Percentiles rank a stretch among this genome's conserved stretches.
These are phyloP conservation scores for Nesoenas mayeri DNA, from an alignment of 2,113 vertebrate genomes.

Conservation along the genomic window DNA sequence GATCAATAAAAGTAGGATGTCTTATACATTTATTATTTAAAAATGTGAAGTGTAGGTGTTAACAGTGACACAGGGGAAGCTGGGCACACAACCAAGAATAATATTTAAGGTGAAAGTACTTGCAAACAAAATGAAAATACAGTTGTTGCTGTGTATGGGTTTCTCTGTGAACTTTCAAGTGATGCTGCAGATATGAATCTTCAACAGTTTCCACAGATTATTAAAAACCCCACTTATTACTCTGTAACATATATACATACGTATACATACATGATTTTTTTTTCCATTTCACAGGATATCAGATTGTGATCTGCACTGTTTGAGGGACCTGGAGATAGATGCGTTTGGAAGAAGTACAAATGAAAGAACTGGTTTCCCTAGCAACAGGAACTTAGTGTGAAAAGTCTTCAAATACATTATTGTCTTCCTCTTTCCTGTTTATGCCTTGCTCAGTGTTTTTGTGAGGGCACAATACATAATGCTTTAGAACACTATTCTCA, in stretches of 20 bases:
- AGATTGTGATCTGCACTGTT: neutral
- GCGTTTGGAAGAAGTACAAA: neutral
- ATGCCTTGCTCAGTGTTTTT: neutral
- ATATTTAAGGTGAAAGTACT: neutral
- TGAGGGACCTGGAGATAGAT: neutral
- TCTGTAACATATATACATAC: neutral
- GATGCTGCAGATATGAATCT: neutral
- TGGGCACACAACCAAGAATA: neutral
- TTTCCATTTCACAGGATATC: neutral
- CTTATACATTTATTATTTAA: neutral
- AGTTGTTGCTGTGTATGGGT: neutral
- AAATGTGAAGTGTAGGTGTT: neutral
- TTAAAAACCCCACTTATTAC: neutral
- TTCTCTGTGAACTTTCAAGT: neutral
- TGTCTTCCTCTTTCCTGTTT: constrained; percentile 12
- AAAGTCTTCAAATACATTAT: neutral
- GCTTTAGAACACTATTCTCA: neutral
- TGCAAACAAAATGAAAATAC: neutral
- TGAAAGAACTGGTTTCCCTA: constrained; percentile 42
- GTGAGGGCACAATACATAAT: neutral
- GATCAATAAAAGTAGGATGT: neutral
- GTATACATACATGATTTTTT: neutral
- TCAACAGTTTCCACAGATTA: neutral
- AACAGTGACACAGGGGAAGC: neutral
- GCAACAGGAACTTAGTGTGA: constrained; percentile 26